Evolutionary conservation across 2,888 invertebrate genomes (phyloP).

Genomic region (Beris chalybata): DNA sequence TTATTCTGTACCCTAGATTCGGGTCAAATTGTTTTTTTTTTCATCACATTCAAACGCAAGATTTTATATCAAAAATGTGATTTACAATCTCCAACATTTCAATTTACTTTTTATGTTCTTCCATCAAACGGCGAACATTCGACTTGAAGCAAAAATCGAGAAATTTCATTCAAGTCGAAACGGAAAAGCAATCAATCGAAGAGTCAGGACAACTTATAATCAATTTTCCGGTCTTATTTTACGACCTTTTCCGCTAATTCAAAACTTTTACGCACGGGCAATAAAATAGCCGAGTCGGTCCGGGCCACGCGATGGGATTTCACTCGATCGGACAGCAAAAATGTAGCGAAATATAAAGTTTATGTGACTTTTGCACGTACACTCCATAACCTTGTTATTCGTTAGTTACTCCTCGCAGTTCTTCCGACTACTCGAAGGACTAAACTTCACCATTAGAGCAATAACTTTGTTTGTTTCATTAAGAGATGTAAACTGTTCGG

Average conservation of each 20-base stretch:
- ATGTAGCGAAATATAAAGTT: too few species aligned
- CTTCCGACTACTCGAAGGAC: too few species aligned
- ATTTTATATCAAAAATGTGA: constrained; percentile 29
- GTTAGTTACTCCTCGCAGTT: background rate
- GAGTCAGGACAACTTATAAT: constrained; percentile 28
- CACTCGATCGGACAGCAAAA: constrained; percentile 1
- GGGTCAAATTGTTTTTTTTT: constrained; percentile 7
- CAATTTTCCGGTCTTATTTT: constrained; percentile 27
- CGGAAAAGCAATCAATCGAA: constrained; percentile 21
- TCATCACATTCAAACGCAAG: constrained; percentile 21
- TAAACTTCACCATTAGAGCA: constrained; percentile 9
- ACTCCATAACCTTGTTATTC: constrained; percentile 4
- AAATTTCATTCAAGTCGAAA: background rate
- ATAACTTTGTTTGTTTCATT: constrained; percentile 14
- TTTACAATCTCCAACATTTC: constrained; percentile 31
- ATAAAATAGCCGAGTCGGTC: constrained; percentile 12
- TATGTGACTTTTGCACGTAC: too few species aligned
- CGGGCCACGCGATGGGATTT: background rate
- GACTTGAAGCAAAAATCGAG: too few species aligned
- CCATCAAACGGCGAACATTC: constrained; percentile 15
- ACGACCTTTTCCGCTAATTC: constrained; percentile 27
- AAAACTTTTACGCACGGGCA: constrained; percentile 25
- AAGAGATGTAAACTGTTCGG: constrained; percentile 7
- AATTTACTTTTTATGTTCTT: constrained; percentile 31
- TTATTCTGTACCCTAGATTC: too few species aligned